Base-by-base conservation (phyloP, 2,113 vertebrate species). In the Natator depressus region DNA sequence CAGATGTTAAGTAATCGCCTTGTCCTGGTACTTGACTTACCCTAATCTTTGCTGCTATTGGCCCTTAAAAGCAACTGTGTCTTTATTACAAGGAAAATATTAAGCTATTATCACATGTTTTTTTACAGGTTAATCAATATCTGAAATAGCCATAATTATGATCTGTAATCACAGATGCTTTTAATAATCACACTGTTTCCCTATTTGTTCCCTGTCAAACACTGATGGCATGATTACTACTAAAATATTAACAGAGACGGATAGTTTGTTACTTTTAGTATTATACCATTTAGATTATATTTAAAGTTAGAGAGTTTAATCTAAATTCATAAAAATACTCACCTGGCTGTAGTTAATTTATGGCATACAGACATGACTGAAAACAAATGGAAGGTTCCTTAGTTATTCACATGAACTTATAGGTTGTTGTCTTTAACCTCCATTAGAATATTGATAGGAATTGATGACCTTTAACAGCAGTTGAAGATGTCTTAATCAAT, bases 1-100 rank as follows among this genome's bases (percentile, higher is more conserved):
- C 98, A 98, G 98, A 98, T 98, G 98, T 98, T 98, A 98, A 98
- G 98, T 98, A 98, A 98, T 98, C 98, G 98, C 98, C 98, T 98
- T 98, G 98, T 96, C 97, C 97, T 96, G 94, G 98, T 96, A 97
- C 98, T 98, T 98, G 98, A 98, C 98, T 98, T 98, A 95, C 83
- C 95, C 96, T 97, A 95, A 98, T 98, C 97, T 97, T 98, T 93
- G 5, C 82, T 97, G 96, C 95, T 95, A 88, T 85, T 90, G 89
- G 46, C 72, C 96, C 90, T 98, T 97, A 96, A 98, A 97, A 97
- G 96, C 89, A 98, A 98, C 97, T 87, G 88, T 92, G 84, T 93
- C 93, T 97, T 97, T 93, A 65, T 93, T 87, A 95, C 93, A 97
- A 98, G 96, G 95, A 96, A 98, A 98, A 98, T 94, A 59, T 92